phyloP scores from a whole-genome alignment of 2,797 vertebrate genomes.

The Argentina silus region DNA sequence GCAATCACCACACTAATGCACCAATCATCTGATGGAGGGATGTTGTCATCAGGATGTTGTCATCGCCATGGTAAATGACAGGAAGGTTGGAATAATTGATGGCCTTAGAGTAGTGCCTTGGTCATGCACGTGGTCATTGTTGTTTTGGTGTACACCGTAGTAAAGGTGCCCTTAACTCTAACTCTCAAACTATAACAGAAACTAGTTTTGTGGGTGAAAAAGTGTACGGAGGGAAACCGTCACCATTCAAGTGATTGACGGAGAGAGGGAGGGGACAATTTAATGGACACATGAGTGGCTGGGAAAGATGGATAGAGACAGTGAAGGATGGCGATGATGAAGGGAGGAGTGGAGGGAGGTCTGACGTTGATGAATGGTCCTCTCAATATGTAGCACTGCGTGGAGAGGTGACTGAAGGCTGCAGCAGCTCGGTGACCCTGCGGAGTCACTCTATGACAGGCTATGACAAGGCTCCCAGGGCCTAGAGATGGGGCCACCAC shows the following conservation, averaged over 20 bases:
- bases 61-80: slow-evolving; percentile 62
- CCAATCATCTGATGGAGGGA: slow-evolving; percentile 43
- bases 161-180: too few species aligned
- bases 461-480: slow-evolving; percentile 19
- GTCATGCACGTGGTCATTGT: slow-evolving; percentile 12
- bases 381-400: slow-evolving; percentile 19
- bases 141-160: too few species aligned
- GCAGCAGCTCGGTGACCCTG: slow-evolving; percentile 18
- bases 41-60: slow-evolving; percentile 71
- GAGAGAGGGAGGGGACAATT: slow-evolving; percentile 5
- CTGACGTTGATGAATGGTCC: slow-evolving; percentile 49
- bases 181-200: not conserved
- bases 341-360: slow-evolving; percentile 1
- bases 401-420: slow-evolving; percentile 23
- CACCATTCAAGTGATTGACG: slow-evolving; percentile 5
- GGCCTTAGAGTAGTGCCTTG: slow-evolving; percentile 28
- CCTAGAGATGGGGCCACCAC: not conserved
- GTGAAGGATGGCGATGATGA: slow-evolving; percentile 22
- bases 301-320: slow-evolving; percentile 15
- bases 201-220: not conserved
- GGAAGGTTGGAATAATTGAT: slow-evolving; percentile 51
- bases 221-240: not conserved
- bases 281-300: slow-evolving; percentile 29
- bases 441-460: slow-evolving; percentile 21
- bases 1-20: slow-evolving; percentile 60